Percentiles rank a stretch among this genome's conserved stretches.
These are phyloP conservation scores for Grallaria varia DNA, from an alignment of 2,113 vertebrate genomes.

Conservation along the genomic window DNA sequence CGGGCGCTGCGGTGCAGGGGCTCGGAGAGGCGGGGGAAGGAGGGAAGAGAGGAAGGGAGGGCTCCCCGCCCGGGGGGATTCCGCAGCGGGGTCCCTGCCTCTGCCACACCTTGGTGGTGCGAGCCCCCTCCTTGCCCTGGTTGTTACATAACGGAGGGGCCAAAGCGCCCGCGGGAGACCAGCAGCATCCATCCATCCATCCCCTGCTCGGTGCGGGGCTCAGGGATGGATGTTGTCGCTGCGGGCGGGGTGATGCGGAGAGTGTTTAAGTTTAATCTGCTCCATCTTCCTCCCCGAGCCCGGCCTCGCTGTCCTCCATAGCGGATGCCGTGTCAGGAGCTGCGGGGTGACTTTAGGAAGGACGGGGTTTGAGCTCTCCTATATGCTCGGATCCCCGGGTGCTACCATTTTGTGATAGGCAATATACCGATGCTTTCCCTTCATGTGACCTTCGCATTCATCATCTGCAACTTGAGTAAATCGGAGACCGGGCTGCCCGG, in stretches of 20 bases:
- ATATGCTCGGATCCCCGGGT: not conserved
- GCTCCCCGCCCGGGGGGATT: not conserved
- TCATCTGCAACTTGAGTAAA: constrained; percentile 43
- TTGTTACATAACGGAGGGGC: constrained; percentile 22
- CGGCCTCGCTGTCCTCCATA: not conserved
- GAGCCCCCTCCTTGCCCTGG: not conserved
- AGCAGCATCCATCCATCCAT: not conserved
- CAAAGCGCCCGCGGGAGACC: not conserved
- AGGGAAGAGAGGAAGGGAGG: no score
- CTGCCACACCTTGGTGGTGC: not conserved
- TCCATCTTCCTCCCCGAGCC: constrained; percentile 9
- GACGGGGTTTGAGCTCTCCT: not conserved
- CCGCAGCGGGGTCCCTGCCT: not conserved
- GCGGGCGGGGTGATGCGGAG: not conserved
- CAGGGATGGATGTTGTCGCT: not conserved
- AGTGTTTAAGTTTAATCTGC: constrained; percentile 21
- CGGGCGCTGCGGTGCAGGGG: not conserved
- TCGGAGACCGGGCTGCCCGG: not conserved
- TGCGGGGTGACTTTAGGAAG: not conserved
- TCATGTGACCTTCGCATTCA: constrained; percentile 59
- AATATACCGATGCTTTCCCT: constrained; percentile 14
- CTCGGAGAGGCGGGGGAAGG: not conserved
- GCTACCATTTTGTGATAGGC: constrained; percentile 50
- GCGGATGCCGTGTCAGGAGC: constrained; percentile 38
- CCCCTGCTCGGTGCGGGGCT: not conserved